phyloP scores from a whole-genome alignment of 2,113 vertebrate genomes.

The Tupaia chinensis region DNA sequence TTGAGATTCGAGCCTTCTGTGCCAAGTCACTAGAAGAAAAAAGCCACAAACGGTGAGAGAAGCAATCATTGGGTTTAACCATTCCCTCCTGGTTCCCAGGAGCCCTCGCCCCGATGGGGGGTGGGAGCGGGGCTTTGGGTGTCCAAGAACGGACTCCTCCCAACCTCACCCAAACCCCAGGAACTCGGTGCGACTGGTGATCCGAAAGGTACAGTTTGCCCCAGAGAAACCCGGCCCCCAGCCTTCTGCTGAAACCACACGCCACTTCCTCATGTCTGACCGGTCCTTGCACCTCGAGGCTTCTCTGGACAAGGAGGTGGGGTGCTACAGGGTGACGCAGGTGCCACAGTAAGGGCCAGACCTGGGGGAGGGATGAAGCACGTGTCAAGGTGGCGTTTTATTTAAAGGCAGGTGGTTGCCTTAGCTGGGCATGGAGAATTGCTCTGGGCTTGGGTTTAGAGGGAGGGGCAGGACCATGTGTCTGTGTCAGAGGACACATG shows the following conservation, averaged over 20 bases:
- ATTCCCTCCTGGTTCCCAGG: neutral
- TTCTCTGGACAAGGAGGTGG: conserved; percentile 94
- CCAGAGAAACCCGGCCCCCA: conserved; percentile 94
- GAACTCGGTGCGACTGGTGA: conserved; percentile 94
- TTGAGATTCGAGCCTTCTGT: conserved; percentile 96
- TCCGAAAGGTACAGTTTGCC: conserved; percentile 95
- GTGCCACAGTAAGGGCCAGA: neutral
- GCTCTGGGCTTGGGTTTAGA: neutral
- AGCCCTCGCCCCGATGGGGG: neutral
- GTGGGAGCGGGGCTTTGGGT: neutral
- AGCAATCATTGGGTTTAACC: neutral
- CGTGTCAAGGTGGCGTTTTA: neutral
- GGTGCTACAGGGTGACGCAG: neutral
- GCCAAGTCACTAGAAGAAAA: conserved; percentile 95
- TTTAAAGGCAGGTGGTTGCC: neutral
- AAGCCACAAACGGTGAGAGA: conserved; percentile 94
- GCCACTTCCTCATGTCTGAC: conserved; percentile 96
- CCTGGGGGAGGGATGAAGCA: neutral
- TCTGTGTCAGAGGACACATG: neutral
- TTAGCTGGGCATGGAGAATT: neutral
- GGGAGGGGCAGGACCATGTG: neutral
- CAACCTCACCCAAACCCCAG: conserved; percentile 75
- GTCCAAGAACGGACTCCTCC: neutral
- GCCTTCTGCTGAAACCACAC: conserved; percentile 94
- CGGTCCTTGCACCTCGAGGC: conserved; percentile 94